These are phyloP conservation scores for Spatulosminthurus flaviceps DNA, from an alignment of 2,888 invertebrate genomes.

Conservation along the genomic window DNA sequence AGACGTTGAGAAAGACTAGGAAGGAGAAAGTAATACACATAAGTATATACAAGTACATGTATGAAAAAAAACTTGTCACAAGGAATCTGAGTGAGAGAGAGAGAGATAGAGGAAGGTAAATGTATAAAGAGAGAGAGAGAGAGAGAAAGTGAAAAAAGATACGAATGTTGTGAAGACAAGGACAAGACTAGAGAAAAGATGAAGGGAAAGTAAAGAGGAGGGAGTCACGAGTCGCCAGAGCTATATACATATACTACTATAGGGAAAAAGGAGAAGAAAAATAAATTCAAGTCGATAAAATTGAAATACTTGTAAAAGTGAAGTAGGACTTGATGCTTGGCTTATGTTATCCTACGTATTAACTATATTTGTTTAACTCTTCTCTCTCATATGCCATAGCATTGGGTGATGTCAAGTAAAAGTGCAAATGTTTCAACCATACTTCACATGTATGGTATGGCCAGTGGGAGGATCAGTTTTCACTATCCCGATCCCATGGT, in stretches of 20 bases:
- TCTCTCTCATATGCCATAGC: constrained; percentile 34
- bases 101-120: constrained; percentile 10
- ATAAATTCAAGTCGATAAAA: neutral
- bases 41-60: neutral
- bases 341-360: constrained; percentile 7
- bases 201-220: constrained; percentile 7
- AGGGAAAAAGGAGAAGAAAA: constrained; percentile 11
- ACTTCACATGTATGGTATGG: constrained; percentile 24
- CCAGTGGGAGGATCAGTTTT: constrained; percentile 37
- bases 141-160: constrained; percentile 5
- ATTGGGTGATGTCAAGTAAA: constrained; percentile 34
- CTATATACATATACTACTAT: too few species aligned
- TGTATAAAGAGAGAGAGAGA: neutral
- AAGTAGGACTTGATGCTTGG: constrained; percentile 10
- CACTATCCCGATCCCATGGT: neutral
- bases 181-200: neutral
- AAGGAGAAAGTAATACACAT: neutral
- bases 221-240: neutral
- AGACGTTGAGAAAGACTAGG: neutral
- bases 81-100: constrained; percentile 1
- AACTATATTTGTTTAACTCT: neutral
- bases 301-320: constrained; percentile 41
- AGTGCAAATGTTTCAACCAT: constrained; percentile 41
- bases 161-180: constrained; percentile 3
- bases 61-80: neutral